These are phyloP conservation scores for Dolichotis patagonum DNA, from an alignment of 2,113 vertebrate species.

Conservation along the genomic window DNA sequence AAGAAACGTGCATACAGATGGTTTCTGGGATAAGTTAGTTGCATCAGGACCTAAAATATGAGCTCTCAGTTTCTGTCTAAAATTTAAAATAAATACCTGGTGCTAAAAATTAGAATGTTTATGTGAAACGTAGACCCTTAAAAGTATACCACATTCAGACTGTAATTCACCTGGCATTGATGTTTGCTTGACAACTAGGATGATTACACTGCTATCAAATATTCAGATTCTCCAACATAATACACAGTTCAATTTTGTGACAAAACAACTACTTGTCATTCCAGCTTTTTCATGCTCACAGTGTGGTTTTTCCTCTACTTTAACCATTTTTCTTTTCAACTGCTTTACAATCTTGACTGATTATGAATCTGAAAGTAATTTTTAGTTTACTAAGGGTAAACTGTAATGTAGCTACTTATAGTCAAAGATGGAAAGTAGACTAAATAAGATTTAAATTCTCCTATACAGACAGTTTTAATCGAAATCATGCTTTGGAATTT, in stretches of 20 bases:
- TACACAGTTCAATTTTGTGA: background rate
- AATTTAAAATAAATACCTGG: conserved; percentile 4
- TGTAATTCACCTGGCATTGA: background rate
- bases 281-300: background rate
- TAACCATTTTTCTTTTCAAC: background rate
- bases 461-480: background rate
- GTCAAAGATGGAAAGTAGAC: background rate
- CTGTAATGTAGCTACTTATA: background rate
- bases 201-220: background rate
- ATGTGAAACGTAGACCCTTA: background rate
- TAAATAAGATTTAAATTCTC: background rate
- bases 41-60: background rate
- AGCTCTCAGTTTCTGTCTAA: background rate
- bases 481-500: background rate
- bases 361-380: background rate
- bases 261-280: background rate
- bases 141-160: background rate
- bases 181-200: background rate
- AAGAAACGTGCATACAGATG: background rate
- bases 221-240: background rate
- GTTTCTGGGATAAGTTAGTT: background rate
- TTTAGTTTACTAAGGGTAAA: background rate
- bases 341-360: background rate
- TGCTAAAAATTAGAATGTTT: background rate
- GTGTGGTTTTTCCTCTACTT: conserved; percentile 18